These are phyloP conservation scores for Colletes gigas DNA, from an alignment of 1,140 invertebrate species.

Conservation along the genomic window DNA sequence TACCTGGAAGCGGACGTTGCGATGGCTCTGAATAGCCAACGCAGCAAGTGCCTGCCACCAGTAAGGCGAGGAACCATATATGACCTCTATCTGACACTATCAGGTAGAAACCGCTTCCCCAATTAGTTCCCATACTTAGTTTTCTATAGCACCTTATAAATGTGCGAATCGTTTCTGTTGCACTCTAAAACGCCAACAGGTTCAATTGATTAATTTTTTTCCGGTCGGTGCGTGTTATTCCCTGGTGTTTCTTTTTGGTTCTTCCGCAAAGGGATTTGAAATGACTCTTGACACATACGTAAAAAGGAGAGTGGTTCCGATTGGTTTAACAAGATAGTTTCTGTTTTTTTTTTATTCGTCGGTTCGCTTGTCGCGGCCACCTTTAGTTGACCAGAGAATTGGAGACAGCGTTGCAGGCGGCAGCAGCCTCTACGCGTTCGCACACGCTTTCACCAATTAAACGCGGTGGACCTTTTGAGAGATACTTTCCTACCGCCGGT, in stretches of 20 bases:
- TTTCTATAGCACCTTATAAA: constrained; percentile 48
- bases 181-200: constrained; percentile 37
- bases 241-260: constrained; percentile 34
- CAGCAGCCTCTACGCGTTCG: constrained; percentile 85
- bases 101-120: constrained; percentile 85
- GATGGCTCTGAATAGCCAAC: constrained; percentile 86
- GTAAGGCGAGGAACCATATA: constrained; percentile 91
- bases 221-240: constrained; percentile 14
- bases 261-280: constrained; percentile 32
- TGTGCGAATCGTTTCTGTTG: constrained; percentile 42
- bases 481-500: constrained; percentile 91
- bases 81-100: constrained; percentile 92
- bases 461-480: constrained; percentile 87
- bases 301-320: constrained; percentile 54
- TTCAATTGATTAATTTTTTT: constrained; percentile 21
- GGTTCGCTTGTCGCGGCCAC: constrained; percentile 80
- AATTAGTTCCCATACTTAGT: constrained; percentile 69
- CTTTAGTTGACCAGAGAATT: constrained; percentile 80
- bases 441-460: constrained; percentile 88
- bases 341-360: constrained; percentile 80
- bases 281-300: constrained; percentile 26
- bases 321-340: constrained; percentile 73
- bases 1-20: constrained; percentile 88
- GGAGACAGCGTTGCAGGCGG: constrained; percentile 86
- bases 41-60: constrained; percentile 90